Evolutionary conservation across 2,113 vertebrate species (phyloP).

Genomic region (Drymodes brunneopygia): DNA sequence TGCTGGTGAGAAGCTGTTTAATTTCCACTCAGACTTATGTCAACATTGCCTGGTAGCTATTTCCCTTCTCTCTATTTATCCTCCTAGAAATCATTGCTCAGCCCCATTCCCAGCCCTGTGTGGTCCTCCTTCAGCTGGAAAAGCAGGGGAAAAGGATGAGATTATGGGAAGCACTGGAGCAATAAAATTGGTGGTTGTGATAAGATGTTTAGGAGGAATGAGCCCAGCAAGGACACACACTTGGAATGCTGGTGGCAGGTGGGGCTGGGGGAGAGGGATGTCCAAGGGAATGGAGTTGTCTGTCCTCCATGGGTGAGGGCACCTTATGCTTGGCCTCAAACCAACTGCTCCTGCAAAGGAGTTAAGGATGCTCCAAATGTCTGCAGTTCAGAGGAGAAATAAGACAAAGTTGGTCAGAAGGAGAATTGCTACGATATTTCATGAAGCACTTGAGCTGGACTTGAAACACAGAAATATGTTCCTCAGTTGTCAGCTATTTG

Average conservation of each 20-base stretch:
- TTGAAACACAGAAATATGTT: neutral
- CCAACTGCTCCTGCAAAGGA: neutral
- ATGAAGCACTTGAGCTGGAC: neutral
- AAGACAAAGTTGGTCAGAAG: neutral
- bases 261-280: neutral
- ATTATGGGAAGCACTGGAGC: neutral
- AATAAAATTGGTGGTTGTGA: neutral
- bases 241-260: neutral
- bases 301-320: rapidly evolving
- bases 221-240: neutral
- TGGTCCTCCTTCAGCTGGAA: conserved; percentile 32
- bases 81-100: neutral
- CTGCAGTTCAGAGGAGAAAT: neutral
- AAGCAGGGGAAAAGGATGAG: neutral
- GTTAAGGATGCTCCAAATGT: neutral
- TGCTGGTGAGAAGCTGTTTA: conserved; percentile 30
- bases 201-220: neutral
- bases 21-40: conserved; percentile 44
- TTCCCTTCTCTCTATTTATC: conserved; percentile 41
- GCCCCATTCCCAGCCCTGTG: conserved; percentile 17
- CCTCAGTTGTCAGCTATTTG: neutral
- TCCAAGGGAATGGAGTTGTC: rapidly evolving
- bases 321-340: neutral
- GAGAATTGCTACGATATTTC: neutral
- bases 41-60: conserved; percentile 28